Evolutionary conservation across 2,888 invertebrate genomes (phyloP).

Genomic region (Oscheius sp.): DNA sequence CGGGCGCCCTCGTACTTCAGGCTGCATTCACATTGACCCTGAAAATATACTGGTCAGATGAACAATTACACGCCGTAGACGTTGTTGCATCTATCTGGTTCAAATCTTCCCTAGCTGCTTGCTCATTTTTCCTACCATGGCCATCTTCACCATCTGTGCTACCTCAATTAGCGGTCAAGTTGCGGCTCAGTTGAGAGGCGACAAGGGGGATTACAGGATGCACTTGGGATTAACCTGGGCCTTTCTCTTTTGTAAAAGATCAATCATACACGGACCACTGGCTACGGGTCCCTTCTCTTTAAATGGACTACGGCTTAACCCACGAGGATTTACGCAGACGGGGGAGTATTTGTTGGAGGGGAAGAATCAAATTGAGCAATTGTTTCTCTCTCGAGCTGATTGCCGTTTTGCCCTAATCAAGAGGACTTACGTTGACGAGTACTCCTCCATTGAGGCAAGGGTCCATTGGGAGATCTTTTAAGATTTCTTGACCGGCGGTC

Average conservation of each 20-base stretch:
- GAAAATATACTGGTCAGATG: conserved; percentile 39
- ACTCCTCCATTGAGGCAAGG: conserved; percentile 56
- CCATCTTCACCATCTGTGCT: conserved; percentile 32
- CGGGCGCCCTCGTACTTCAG: conserved; percentile 51
- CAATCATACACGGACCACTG: conserved; percentile 10
- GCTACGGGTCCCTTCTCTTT: too few species aligned
- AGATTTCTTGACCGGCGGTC: background rate
- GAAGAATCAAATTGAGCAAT: conserved; percentile 37
- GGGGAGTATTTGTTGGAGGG: conserved; percentile 13
- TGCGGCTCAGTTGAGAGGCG: conserved; percentile 36
- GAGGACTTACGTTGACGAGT: conserved; percentile 47
- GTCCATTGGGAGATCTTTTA: conserved; percentile 44
- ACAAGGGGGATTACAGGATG: conserved; percentile 34
- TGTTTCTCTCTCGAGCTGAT: conserved; percentile 24
- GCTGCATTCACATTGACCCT: conserved; percentile 61
- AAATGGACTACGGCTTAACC: background rate
- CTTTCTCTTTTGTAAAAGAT: background rate
- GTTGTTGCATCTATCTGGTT: background rate
- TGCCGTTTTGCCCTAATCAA: conserved; percentile 10
- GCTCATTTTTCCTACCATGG: background rate
- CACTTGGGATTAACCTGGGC: conserved; percentile 32
- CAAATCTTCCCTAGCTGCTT: background rate
- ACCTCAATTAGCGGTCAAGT: conserved; percentile 36
- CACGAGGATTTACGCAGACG: background rate
- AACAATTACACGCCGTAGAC: background rate